Base-by-base conservation (phyloP, 2,797 vertebrate genomes). In the Chelon labrosus region DNA sequence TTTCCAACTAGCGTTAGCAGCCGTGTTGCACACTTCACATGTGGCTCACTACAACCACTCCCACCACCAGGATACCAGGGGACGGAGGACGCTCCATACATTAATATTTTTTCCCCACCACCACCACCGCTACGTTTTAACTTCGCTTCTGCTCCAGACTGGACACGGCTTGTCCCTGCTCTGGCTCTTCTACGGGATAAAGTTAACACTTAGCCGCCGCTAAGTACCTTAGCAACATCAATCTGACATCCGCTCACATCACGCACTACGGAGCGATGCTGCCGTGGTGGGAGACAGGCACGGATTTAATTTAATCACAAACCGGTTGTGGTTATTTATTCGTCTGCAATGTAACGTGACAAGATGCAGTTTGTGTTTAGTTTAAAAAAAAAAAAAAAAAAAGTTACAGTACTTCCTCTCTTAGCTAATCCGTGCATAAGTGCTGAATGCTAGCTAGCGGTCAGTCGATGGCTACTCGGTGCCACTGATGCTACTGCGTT, bases 11-110 rank as follows among this genome's bases (percentile, higher is more conserved):
- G 71, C 2, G 64, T 19, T 73, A 83, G 80, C 72, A 19, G 31
- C 50, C 31, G 73, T 74, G 84, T 59, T 62, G 65, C 71, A 67
- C 64, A 66, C 75, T 53, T 83, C 80, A 91, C 88, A 77, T 85
- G 89, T 82, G 83, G 73, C 70, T 47, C 69, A 64, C 73, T 81
- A 51, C 86, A 82, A 82, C 91, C 93, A 90, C 92, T 91, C 92
- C 91, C 92, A 91, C 89, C 63, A n/a, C 31, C 31, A 65, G 38
- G 51, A 74, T 13, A 65, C 55, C 71, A 39, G 46, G 54, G 41
- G 65, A 74, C 65, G 0, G 42, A 62, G 53, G 47, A 68, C 55
- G 68, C 57, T 35, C 72, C 74, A 39, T 25, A 59, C 65, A 56
- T 52, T 25, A 1, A 11, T 53, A 16, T 39, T 20, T 47, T 20